Conservation (phyloP, 2,797 vertebrate species). For the Perodicticus potto region DNA sequence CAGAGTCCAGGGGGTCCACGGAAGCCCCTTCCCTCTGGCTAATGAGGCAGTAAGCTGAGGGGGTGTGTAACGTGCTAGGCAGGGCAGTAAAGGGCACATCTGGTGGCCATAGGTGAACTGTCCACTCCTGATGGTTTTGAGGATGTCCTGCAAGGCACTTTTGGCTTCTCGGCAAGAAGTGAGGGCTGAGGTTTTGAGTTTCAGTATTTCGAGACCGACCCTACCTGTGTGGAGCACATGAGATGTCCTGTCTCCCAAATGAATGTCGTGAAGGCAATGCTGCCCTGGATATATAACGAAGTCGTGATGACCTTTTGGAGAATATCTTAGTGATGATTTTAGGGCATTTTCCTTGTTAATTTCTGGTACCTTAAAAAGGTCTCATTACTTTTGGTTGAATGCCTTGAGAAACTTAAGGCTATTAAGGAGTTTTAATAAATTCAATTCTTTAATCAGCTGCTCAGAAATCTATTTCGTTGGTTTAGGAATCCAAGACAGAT, state of each 20-base stretch:
- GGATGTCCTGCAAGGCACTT: neutral
- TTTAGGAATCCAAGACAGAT: neutral
- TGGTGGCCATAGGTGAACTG: neutral
- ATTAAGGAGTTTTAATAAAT: neutral
- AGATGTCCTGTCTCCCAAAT: neutral
- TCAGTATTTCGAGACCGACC: neutral
- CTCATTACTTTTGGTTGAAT: constrained; percentile 4
- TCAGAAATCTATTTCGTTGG: constrained; percentile 30
- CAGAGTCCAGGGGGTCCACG: neutral
- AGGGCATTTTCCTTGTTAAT: constrained; percentile 13
- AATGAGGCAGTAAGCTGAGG: neutral
- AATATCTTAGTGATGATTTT: constrained; percentile 31
- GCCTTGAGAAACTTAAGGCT: constrained; percentile 10
- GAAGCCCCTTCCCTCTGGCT: neutral
- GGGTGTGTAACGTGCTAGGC: neutral
- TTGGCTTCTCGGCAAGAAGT: neutral
- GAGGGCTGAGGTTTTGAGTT: neutral
- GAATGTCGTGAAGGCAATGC: neutral
- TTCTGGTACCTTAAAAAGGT: neutral
- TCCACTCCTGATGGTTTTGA: neutral
- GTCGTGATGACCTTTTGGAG: neutral
- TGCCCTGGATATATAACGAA: neutral
- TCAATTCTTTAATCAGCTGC: neutral
- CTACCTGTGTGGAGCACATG: neutral
- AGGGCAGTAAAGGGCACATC: neutral